Evolutionary conservation across 2,888 invertebrate genomes (phyloP).

Genomic region (Meta bourneti): DNA sequence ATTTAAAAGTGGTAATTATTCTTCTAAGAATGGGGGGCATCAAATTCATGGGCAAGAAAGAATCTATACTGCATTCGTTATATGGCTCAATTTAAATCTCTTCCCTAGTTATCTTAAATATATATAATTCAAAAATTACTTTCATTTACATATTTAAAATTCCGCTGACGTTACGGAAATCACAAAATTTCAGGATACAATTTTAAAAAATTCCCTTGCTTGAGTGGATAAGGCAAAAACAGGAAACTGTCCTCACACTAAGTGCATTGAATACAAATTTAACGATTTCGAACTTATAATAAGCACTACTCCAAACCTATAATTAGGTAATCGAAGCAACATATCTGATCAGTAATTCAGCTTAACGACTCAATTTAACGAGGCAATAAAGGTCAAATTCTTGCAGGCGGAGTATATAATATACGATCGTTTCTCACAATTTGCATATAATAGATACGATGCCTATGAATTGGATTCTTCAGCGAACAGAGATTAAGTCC

Average conservation of each 20-base stretch:
- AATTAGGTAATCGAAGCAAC: constrained; percentile 30
- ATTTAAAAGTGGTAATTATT: too few relatives aligned
- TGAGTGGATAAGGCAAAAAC: neutral
- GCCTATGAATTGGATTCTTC: constrained; percentile 20
- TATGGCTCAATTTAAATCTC: too few relatives aligned
- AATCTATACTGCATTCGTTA: too few relatives aligned
- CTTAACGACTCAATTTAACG: constrained; percentile 47
- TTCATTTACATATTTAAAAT: too few relatives aligned
- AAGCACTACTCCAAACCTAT: constrained; percentile 2
- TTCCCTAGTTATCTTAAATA: too few relatives aligned
- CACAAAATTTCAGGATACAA: too few relatives aligned
- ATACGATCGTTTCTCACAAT: constrained; percentile 3
- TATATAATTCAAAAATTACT: too few relatives aligned
- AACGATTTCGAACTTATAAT: constrained; percentile 2
- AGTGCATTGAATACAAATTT: neutral
- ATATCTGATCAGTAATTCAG: constrained; percentile 30
- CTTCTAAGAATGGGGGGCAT: too few relatives aligned
- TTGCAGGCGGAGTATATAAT: neutral
- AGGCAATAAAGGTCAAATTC: constrained; percentile 38
- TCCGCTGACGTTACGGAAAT: too few relatives aligned
- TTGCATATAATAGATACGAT: constrained; percentile 6
- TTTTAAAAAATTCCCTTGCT: too few relatives aligned
- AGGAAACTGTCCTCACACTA: neutral
- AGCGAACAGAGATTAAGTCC: constrained; percentile 13
- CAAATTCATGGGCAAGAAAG: too few relatives aligned